Base-by-base conservation (phyloP, 2,888 invertebrate species). In the Pseudeuparius sepicola region DNA sequence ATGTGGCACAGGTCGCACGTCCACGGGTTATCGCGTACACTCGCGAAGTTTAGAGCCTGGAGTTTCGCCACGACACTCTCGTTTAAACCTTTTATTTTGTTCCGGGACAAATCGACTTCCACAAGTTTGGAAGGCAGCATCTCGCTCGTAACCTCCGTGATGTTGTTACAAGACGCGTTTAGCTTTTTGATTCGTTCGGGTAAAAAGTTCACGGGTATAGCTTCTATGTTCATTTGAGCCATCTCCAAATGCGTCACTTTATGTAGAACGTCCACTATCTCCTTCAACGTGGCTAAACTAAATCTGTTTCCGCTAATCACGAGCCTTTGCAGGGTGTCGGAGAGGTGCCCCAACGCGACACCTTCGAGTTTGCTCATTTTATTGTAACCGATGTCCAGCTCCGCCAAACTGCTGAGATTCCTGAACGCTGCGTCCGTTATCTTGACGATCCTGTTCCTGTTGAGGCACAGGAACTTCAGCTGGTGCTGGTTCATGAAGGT, bases 371-470 rank as follows among this genome's bases (percentile, higher is more conserved):
- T 67, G 48, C 76, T 73, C 45, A 85, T 67, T 60, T 80, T 79
- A 56, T 86, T 85, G 57, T 78, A 76, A 44, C 82, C 76, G 39
- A 87, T 69, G 59, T 86, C 83, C 44, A 87, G 63, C 48, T 77
- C 73, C 40, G 67, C 64, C 37, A 86, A 67, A 39, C 72, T 70
- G 31, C 77, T 73, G 43, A 82, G 66, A 62, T 84, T 84, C 45
- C 71, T 66, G 54, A 87, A 81, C 31, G 85, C 78, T 45, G 73
- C 72, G 36, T 77, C 73, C 42, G 82, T 78, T 47, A 87, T 69
- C 57, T 81, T 73, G 24, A 78, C 80, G 44, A 87, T 66, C 28
- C 80, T 71, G 58, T 86, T 86, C 52, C 75, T 70, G 26, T 81
- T 75, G 43, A 86, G 63, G 50, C 73, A 65, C 39, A 80, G 59